Evolutionary conservation across 1,140 invertebrate species (phyloP), one percentile per base, ranked within the genome.

Genomic region (Paraescarpia echinospica): DNA sequence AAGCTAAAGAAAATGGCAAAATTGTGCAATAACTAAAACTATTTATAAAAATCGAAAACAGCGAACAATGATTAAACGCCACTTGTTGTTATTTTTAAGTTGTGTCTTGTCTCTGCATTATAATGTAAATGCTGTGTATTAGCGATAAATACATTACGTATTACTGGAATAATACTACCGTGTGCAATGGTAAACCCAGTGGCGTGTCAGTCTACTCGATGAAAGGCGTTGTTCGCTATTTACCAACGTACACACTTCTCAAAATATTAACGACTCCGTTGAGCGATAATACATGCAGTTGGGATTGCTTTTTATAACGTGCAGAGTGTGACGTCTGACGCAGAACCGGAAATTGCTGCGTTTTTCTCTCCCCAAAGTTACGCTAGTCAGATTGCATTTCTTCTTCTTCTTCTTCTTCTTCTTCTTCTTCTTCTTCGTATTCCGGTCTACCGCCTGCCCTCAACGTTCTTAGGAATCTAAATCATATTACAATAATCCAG

Each of bases 111-210:
- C 59, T 77, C 59, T 77, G 59, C 59, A 31, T 77, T 77, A 77
- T n/a, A 18, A 77, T 77, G 59, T 77, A 77, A 77, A 77, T 77
- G 59, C 27, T 77, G 59, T 77, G 59, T 77, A 77, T 77, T 77
- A 77, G 59, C 59, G 59, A 77, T 77, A 77, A 77, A 77, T 77
- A 77, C 59, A 77, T 77, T 77, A 77, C 59, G 22, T 77, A 77
- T 77, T 77, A 77, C 8, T 77, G 59, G 14, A 77, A 18, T 31
- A 77, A 77, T 77, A 77, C 59, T 77, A 77, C 59, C 59, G 59
- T 77, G 59, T 77, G 59, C 59, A 77, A 77, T 77, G 59, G 18
- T 77, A 77, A 77, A 77, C 27, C 22, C 18, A 77, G 59, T 77
- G 59, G 59, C 22, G 59, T 77, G 59, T 77, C 18, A 27, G 27